Percentiles rank a stretch among this genome's conserved stretches.
These are phyloP conservation scores for Drosophila insularis DNA, from an alignment of 1,140 invertebrate genomes.

Conservation along the genomic window DNA sequence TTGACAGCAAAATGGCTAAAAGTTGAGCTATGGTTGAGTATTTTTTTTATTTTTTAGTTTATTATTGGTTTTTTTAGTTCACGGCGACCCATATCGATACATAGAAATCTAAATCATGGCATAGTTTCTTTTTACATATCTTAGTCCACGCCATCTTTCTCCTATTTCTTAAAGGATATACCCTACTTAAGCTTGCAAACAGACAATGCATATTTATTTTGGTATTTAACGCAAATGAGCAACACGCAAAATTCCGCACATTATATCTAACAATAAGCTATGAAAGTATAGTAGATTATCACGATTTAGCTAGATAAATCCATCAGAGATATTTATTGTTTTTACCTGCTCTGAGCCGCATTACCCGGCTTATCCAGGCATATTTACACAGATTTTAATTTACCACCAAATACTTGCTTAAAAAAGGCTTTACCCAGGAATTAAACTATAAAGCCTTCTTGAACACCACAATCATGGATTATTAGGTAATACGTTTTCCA, in stretches of 20 bases:
- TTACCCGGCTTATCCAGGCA: slow-evolving; percentile 26
- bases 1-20: too few relatives aligned
- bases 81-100: too few relatives aligned
- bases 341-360: slow-evolving; percentile 41
- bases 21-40: too few relatives aligned
- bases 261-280: slow-evolving; percentile 61
- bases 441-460: neutral
- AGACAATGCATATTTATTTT: slow-evolving; percentile 59
- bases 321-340: slow-evolving; percentile 50
- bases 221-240: slow-evolving; percentile 54
- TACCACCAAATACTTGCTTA: slow-evolving; percentile 26
- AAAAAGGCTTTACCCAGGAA: neutral
- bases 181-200: slow-evolving; percentile 19
- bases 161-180: neutral
- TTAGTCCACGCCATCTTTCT: too few relatives aligned
- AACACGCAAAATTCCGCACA: slow-evolving; percentile 61
- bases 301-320: slow-evolving; percentile 69
- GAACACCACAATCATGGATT: too few relatives aligned
- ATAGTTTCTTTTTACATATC: too few relatives aligned
- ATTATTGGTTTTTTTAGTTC: too few relatives aligned
- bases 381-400: slow-evolving; percentile 67
- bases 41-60: too few relatives aligned
- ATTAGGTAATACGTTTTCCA: slow-evolving; percentile 47
- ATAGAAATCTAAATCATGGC: too few relatives aligned
- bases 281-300: slow-evolving; percentile 39